Conservation (phyloP, 2,888 invertebrate species). For the Sphaerophoria rueppellii region DNA sequence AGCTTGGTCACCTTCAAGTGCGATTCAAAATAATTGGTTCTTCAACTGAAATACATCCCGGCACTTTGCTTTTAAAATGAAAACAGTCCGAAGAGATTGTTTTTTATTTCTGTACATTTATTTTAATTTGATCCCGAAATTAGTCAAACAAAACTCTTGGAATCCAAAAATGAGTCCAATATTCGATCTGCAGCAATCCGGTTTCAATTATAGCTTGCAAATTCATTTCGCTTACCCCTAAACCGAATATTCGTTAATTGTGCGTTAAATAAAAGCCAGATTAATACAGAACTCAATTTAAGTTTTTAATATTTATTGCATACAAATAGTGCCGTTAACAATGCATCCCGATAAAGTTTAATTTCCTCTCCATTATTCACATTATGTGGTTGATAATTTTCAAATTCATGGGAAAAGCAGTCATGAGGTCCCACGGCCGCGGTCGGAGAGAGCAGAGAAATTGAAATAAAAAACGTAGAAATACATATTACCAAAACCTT, state of each 20-base stretch:
- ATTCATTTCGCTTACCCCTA: too few relatives aligned
- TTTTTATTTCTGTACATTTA: too few relatives aligned
- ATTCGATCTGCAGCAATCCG: neutral
- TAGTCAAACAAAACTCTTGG: too few relatives aligned
- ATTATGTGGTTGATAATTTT: slow-evolving; percentile 47
- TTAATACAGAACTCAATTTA: slow-evolving; percentile 58
- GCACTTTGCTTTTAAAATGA: neutral
- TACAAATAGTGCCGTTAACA: slow-evolving; percentile 33
- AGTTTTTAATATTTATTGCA: slow-evolving; percentile 51
- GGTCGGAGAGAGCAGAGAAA: neutral
- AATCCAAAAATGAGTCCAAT: too few relatives aligned
- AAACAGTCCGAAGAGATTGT: too few relatives aligned
- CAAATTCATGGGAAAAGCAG: slow-evolving; percentile 37
- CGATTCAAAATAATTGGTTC: neutral
- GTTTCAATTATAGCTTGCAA: slow-evolving; percentile 32
- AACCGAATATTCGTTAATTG: neutral
- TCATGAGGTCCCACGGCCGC: neutral
- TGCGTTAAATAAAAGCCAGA: slow-evolving; percentile 27
- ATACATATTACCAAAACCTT: slow-evolving; percentile 13
- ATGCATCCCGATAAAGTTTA: slow-evolving; percentile 1
- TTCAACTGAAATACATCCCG: neutral
- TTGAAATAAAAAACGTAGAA: too few relatives aligned
- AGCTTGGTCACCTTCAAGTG: neutral
- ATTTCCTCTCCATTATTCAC: slow-evolving; percentile 14
- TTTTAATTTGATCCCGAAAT: too few relatives aligned